A percentile compares a stretch with the other conserved stretches of the same genome.
Conservation (phyloP, 2,113 vertebrate species). For the Poicephalus meyeri region DNA sequence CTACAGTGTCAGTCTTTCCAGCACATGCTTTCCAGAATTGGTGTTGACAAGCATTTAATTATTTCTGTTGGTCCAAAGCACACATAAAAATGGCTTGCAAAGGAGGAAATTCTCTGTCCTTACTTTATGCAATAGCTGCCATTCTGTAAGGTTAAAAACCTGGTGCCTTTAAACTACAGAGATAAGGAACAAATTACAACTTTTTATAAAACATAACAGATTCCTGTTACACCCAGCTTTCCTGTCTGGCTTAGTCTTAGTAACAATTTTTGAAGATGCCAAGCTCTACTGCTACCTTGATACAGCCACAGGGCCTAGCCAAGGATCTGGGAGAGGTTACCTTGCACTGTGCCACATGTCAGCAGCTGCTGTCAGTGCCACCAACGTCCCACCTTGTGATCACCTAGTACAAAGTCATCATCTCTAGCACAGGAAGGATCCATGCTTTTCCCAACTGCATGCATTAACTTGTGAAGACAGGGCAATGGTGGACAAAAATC, state of each 20-base stretch:
- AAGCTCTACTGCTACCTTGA: background rate
- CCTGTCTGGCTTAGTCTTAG: background rate
- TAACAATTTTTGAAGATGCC: background rate
- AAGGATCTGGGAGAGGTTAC: background rate
- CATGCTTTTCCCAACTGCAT: background rate
- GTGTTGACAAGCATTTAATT: background rate
- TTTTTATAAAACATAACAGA: background rate
- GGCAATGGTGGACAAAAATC: background rate
- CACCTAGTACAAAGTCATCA: background rate
- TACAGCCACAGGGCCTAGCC: background rate
- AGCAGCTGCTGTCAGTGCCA: background rate
- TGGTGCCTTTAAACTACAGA: background rate
- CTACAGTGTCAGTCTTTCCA: background rate
- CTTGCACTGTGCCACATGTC: background rate
- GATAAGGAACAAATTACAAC: background rate
- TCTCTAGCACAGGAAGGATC: background rate
- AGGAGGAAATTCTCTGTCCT: background rate
- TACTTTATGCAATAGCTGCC: background rate
- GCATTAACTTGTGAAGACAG: background rate
- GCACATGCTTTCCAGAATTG: constrained; percentile 5
- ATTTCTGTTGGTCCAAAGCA: background rate
- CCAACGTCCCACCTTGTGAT: background rate
- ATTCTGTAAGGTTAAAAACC: background rate
- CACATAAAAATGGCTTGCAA: background rate
- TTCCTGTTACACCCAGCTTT: background rate